Evolutionary conservation across 2,888 invertebrate genomes (phyloP), one percentile per base, ranked within the genome.

Genomic region (Anodontia alba): DNA sequence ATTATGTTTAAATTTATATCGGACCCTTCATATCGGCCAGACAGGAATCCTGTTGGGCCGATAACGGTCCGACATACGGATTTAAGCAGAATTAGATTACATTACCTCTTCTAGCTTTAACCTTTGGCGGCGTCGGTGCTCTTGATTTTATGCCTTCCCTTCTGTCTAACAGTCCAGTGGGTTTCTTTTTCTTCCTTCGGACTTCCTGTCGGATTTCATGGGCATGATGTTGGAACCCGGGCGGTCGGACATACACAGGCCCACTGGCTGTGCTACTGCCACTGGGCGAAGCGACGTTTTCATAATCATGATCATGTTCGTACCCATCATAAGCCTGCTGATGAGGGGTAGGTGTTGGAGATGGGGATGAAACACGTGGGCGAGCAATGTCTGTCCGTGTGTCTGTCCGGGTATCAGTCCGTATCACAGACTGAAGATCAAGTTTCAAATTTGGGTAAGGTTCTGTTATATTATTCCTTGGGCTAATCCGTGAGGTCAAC

Each of bases 181-280:
- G 89, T 71, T 91, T 91, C 84, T 93, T 93, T 83, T 93, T 93
- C 85, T 92, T 93, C 7, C 87, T 80, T 78, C 85, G 89, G 2
- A 43, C 26, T 57, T 79, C 86, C 67, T 77, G 78, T 62, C 82
- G 84, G 67, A 93, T 90, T 76, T 93, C 92, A 71, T 94, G 94
- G n/a, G 93, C 94, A 80, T 94, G 94, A 38, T 93, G 92, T 36
- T 87, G 88, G 75, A 94, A 94, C 20, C 94, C 94, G 10, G 93
- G 93, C 17, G 92, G 93, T 54, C 94, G 85, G 7, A 93, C 90
- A 86, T 94, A 94, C 15, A 91, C 90, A 0, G 93, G 93, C 10
- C 93, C 94, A 83, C 93, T 94, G 5, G 93, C 92, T 2, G 93
- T 93, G 76, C 93, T 93, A 71, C 93, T 93, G n/a, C 89, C 89